phyloP scores from a whole-genome alignment of 1,140 invertebrate genomes.

The Varroa destructor region DNA sequence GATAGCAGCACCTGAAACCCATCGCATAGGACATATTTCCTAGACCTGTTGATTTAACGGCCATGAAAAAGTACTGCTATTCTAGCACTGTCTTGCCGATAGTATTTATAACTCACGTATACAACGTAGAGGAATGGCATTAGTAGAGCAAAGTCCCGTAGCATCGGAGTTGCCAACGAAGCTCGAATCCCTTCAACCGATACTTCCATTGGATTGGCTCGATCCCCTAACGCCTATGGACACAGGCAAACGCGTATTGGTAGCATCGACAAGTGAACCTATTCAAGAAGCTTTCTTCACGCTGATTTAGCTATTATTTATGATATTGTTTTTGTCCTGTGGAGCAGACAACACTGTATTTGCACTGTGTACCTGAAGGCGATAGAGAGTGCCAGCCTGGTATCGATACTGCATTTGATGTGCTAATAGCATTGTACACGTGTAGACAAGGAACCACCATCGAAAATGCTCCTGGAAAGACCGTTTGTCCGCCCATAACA shows the following conservation, averaged over 20 bases:
- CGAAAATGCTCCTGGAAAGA: conserved; percentile 20
- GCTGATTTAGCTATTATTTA: no score
- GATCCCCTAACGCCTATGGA: conserved; percentile 2
- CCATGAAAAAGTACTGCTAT: no score
- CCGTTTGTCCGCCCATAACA: conserved; percentile 12
- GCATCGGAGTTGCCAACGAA: conserved; percentile 15
- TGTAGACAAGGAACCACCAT: conserved; percentile 25
- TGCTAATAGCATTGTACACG: conserved; percentile 22
- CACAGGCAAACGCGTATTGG: no score
- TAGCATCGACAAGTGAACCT: no score
- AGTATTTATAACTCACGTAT: neutral
- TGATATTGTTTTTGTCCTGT: no score
- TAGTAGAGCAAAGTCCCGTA: conserved; percentile 1
- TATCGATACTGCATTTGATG: conserved; percentile 27
- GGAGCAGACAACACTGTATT: neutral
- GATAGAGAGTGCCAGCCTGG: conserved; percentile 17
- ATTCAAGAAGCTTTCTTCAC: no score
- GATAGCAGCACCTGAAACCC: no score
- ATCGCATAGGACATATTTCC: no score
- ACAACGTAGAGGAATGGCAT: conserved; percentile 21
- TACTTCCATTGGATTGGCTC: conserved; percentile 25
- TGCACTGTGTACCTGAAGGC: conserved; percentile 10
- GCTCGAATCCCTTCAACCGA: conserved; percentile 8
- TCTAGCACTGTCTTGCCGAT: no score
- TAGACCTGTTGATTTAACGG: no score